phyloP scores from a whole-genome alignment of 2,888 invertebrate genomes.

The Pseudanteris insignis region DNA sequence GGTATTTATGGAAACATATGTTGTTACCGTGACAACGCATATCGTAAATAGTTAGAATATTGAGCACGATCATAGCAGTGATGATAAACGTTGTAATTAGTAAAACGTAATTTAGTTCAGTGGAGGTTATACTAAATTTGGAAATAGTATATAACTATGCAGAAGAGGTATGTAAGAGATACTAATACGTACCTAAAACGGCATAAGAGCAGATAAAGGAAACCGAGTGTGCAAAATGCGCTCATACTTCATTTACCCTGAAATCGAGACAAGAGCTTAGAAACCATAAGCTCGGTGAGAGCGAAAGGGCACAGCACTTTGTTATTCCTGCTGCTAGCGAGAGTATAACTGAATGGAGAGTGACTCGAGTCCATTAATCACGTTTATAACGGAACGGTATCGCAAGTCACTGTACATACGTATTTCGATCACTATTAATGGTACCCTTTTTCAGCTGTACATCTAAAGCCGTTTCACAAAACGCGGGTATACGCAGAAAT shows the following conservation, averaged over 20 bases:
- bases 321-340: conserved; percentile 59
- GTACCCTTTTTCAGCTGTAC: conserved; percentile 46
- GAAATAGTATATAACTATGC: no score
- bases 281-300: conserved; percentile 47
- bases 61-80: no score
- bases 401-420: conserved; percentile 62
- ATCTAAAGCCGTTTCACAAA: conserved; percentile 11
- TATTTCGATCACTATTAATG: conserved; percentile 49
- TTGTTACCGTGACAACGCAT: no score
- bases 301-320: conserved; percentile 54
- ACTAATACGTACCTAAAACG: no score
- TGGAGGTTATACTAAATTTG: no score
- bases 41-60: no score
- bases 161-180: no score
- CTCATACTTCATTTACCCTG: conserved; percentile 34
- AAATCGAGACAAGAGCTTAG: conserved; percentile 46
- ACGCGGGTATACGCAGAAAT: not conserved
- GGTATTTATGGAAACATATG: no score
- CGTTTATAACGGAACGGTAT: conserved; percentile 63
- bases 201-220: no score
- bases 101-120: no score
- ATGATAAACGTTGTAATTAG: no score
- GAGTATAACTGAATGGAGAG: conserved; percentile 63
- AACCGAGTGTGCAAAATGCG: conserved; percentile 18
- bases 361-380: conserved; percentile 64